Conservation (phyloP, 2,888 invertebrate genomes). For the Mythimna vitellina region DNA sequence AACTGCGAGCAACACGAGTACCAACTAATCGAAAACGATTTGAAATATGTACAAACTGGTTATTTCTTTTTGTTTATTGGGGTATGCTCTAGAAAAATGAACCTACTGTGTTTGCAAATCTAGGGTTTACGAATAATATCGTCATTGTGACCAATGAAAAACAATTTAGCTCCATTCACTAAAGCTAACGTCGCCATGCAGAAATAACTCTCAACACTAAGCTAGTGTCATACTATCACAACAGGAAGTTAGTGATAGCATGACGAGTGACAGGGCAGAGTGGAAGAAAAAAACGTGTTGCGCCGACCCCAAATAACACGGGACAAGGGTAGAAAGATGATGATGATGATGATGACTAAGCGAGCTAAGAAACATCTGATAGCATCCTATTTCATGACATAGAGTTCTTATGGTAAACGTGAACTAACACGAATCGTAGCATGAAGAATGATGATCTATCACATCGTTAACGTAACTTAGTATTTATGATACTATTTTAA, state of each 20-base stretch:
- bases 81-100: background rate
- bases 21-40: no score
- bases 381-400: background rate
- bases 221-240: no score
- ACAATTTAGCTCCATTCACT: background rate
- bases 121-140: background rate
- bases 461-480: background rate
- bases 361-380: background rate
- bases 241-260: no score
- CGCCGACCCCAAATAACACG: no score
- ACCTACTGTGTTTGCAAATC: background rate
- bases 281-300: no score
- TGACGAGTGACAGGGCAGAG: no score
- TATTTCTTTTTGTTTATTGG: background rate
- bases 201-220: background rate
- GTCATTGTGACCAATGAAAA: background rate
- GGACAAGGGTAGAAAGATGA: no score
- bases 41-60: background rate
- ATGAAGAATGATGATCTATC: background rate
- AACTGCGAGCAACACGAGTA: background rate
- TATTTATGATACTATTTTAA: no score
- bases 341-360: no score
- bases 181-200: background rate
- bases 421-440: background rate
- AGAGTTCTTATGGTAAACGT: background rate